Percentiles rank a stretch among this genome's conserved stretches.
Evolutionary conservation across 2,888 invertebrate genomes (phyloP).

Genomic region (Chymomyza fuscimana): DNA sequence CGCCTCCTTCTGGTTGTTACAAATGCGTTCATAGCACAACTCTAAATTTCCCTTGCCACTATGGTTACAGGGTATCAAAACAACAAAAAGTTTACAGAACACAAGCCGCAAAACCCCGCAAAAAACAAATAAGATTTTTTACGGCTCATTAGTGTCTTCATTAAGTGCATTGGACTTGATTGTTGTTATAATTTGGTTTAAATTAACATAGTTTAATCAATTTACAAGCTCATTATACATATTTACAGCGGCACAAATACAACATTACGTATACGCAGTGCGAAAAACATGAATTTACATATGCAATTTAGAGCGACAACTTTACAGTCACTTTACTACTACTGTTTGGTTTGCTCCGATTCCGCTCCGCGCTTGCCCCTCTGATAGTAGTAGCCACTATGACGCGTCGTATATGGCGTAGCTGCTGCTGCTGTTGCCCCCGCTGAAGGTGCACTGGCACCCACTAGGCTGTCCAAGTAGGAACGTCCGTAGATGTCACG

Average conservation of each 20-base stretch:
- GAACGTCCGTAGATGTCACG: slow-evolving; percentile 65
- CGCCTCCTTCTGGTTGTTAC: no score
- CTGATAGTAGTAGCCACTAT: slow-evolving; percentile 57
- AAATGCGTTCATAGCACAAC: no score
- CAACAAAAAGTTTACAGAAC: slow-evolving; percentile 18
- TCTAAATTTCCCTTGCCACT: background rate
- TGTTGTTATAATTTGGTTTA: slow-evolving; percentile 16
- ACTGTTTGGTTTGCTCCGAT: background rate
- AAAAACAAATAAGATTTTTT: slow-evolving; percentile 14
- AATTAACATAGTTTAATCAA: slow-evolving; percentile 41
- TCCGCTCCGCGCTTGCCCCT: background rate
- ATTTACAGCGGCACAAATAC: slow-evolving; percentile 36
- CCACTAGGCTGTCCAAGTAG: slow-evolving; percentile 70
- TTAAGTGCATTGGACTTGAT: slow-evolving; percentile 27
- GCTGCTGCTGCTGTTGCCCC: slow-evolving; percentile 29
- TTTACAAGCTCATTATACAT: slow-evolving; percentile 67
- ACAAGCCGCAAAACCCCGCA: background rate
- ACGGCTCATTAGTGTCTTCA: slow-evolving; percentile 57
- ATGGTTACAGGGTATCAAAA: slow-evolving; percentile 15
- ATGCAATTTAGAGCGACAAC: background rate
- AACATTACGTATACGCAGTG: slow-evolving; percentile 29
- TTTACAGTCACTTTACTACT: background rate
- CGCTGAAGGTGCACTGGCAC: slow-evolving; percentile 26
- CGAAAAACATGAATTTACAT: slow-evolving; percentile 5
- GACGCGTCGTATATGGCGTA: slow-evolving; percentile 29